Percentiles rank a stretch among this genome's conserved stretches.
Evolutionary conservation across 2,797 vertebrate species (phyloP).

Genomic region (Numenius phaeopus): DNA sequence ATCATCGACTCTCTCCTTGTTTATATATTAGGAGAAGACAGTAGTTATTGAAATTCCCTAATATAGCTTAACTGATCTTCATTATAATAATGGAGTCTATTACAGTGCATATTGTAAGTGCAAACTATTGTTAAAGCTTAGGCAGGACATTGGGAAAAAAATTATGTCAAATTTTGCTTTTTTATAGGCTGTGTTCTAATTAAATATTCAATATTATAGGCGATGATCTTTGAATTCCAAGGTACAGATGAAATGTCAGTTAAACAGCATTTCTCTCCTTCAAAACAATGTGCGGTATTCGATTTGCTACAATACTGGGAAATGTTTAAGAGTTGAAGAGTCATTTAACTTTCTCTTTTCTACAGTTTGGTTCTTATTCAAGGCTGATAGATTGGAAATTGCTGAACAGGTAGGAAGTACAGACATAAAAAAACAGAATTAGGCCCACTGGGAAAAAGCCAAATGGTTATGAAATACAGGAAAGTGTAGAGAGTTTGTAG

Average conservation of each 20-base stretch:
- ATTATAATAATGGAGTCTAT: not conserved
- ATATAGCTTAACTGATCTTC: not conserved
- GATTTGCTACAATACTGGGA: not conserved
- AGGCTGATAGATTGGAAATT: not conserved
- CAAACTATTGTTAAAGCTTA: not conserved
- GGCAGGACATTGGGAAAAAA: not conserved
- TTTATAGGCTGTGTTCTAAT: not conserved
- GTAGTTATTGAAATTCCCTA: not conserved
- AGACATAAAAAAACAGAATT: not conserved
- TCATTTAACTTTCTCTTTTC: not conserved
- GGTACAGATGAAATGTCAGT: not conserved
- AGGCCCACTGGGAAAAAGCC: not conserved
- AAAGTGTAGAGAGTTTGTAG: not conserved
- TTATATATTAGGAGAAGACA: not conserved
- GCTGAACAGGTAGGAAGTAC: not conserved
- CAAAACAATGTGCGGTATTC: not conserved
- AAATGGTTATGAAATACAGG: not conserved
- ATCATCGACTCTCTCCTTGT: not conserved
- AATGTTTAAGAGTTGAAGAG: not conserved
- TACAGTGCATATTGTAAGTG: not conserved
- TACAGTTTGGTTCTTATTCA: not conserved
- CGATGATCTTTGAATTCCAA: not conserved
- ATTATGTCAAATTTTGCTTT: not conserved
- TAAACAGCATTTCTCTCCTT: not conserved
- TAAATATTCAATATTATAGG: not conserved